phyloP scores from a whole-genome alignment of 2,113 vertebrate species.

The Rhadina sibilatrix region DNA sequence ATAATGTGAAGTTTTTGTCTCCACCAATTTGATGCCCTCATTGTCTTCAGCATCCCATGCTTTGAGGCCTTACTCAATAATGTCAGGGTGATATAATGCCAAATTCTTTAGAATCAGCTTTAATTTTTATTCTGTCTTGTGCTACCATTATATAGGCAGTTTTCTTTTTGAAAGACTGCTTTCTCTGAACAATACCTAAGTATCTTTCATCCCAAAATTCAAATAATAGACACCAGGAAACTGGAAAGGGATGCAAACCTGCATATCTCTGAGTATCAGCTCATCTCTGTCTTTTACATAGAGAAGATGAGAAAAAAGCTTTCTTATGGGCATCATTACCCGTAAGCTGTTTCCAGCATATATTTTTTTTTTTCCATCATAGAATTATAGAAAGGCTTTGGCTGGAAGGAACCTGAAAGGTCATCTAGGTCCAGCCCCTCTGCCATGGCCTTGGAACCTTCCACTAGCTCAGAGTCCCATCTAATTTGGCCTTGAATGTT shows the following conservation, averaged over 20 bases:
- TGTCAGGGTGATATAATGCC: neutral
- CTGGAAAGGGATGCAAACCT: neutral
- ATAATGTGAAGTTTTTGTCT: neutral
- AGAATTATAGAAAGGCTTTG: neutral
- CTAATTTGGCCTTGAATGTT: neutral
- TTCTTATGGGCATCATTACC: neutral
- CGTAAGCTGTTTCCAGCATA: neutral
- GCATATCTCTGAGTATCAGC: neutral
- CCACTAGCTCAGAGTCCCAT: neutral
- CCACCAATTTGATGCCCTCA: neutral
- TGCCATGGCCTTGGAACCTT: neutral
- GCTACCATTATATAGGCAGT: neutral
- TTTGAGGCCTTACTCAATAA: neutral
- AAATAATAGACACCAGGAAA: neutral
- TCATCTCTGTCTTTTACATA: neutral
- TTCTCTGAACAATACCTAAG: neutral
- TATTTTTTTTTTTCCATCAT: neutral
- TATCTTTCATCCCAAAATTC: neutral
- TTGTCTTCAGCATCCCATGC: neutral
- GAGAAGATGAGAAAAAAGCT: neutral
- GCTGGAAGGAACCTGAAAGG: neutral
- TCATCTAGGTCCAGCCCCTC: neutral
- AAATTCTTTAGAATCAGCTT: neutral
- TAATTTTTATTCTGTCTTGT: neutral
- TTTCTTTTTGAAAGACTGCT: neutral